Conservation (phyloP, 92 coral and sea anemone genomes). For the Palythoa grandiflora region DNA sequence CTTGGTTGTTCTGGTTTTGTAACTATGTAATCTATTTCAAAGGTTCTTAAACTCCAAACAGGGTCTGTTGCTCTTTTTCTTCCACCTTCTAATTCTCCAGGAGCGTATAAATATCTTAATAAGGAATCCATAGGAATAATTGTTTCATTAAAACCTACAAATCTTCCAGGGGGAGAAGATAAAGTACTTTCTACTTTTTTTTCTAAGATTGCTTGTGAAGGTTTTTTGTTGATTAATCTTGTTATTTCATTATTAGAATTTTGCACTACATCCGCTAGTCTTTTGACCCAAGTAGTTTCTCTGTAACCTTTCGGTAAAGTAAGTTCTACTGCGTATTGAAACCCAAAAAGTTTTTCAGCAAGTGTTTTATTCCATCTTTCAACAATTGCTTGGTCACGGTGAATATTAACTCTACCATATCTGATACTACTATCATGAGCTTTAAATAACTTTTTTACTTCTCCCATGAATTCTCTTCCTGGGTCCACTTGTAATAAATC, state of each 20-base stretch:
- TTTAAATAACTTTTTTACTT: not conserved
- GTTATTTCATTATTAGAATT: constrained; percentile 20
- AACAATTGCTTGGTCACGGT: constrained; percentile 20
- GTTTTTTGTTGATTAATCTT: not conserved
- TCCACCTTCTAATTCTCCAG: constrained; percentile 50
- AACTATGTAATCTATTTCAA: not conserved
- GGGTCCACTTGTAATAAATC: too few species aligned
- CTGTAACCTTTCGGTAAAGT: not conserved
- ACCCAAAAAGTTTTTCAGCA: constrained; percentile 20
- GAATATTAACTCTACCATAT: not conserved
- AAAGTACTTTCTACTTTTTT: not conserved
- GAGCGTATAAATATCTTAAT: constrained; percentile 19
- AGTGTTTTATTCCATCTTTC: constrained; percentile 30
- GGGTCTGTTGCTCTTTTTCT: constrained; percentile 36
- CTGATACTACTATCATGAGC: not conserved
- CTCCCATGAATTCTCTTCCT: too few species aligned
- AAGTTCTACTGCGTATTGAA: constrained; percentile 28
- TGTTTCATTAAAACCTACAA: constrained; percentile 9
- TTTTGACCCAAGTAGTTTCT: not conserved
- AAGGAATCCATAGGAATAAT: not conserved
- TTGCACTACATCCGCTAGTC: not conserved
- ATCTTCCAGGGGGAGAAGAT: not conserved
- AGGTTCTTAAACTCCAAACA: constrained; percentile 1
- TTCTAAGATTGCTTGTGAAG: not conserved
- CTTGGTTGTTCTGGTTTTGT: constrained; percentile 13